Base-by-base conservation (phyloP, 2,888 invertebrate genomes). In the Folsomia manolachei region DNA sequence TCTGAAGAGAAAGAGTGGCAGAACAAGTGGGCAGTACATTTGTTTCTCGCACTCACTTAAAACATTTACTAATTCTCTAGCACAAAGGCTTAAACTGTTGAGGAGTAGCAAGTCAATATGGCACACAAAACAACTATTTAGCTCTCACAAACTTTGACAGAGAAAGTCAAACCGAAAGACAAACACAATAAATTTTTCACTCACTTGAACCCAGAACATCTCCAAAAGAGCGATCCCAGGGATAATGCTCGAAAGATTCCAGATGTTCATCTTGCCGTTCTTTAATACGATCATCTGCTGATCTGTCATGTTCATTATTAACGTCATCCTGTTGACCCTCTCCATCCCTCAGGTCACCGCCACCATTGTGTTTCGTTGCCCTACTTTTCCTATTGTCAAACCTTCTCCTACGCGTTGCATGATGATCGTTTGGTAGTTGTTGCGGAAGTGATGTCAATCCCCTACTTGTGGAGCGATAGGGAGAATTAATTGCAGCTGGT, bases 161-260 rank as follows among this genome's bases (percentile, higher is more conserved):
- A n/a, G n/a, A n/a, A n/a, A n/a, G n/a, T 9, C 39, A 39, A 39
- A 9, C 39, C 39, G 39, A 39, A 39, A 39, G 39, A 39, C 39
- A 39, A 39, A 39, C 39, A 39, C n/a, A n/a, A 53, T 11, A 7
- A 21, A 26, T 1, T 26, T 25, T n/a, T n/a, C 62, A 74, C 75
- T 70, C 52, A 77, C 75, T 63, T 19, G 75, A 69, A 68, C 65
- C 71, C 52, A 72, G 56, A 21, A 77, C 69, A 23, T 70, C 53
- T 1, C 73, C 73, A 63, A 78, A 78, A 18, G 74, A 72, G 11
- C 70, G 72, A 24, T 78, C 75, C 21, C 74, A 71, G 27, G 70
- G 72, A 74, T 72, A 77, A 23, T 75, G 75, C 61, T 77, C 75
- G 65, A 70, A 75, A 27, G 71, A 21, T 67, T 75, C 72, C 27